Percentiles rank a stretch among this genome's conserved stretches.
phyloP scores from a whole-genome alignment of 2,113 vertebrate species.

The Machaerirhynchus nigripectus region DNA sequence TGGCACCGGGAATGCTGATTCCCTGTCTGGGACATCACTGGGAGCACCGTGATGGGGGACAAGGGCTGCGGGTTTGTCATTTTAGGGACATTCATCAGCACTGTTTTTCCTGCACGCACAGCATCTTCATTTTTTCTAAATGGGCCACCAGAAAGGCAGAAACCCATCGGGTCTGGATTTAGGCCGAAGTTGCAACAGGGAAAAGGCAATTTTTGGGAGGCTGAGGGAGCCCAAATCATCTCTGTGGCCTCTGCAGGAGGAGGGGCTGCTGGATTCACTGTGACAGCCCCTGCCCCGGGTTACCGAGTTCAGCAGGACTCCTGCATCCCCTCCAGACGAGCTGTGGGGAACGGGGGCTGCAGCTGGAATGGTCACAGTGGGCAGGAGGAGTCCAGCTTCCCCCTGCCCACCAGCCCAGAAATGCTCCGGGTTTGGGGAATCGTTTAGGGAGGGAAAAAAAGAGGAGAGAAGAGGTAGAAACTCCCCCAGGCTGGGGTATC shows the following conservation, averaged over 20 bases:
- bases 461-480: background rate
- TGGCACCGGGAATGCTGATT: background rate
- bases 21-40: background rate
- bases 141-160: background rate
- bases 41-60: background rate
- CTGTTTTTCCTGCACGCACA: background rate
- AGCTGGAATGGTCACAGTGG: background rate
- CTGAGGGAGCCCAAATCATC: background rate
- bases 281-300: background rate
- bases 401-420: background rate
- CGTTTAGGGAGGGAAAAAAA: too few relatives aligned
- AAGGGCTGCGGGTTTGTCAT: fast-evolving
- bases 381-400: background rate
- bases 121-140: background rate
- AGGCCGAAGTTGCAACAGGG: background rate
- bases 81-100: background rate
- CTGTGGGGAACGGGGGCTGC: background rate
- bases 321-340: fast-evolving
- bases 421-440: background rate
- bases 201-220: background rate
- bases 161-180: background rate
- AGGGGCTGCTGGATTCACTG: background rate
- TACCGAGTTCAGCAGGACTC: background rate
- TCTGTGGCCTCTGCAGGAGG: background rate
- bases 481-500: background rate